Percentiles rank a stretch among this genome's conserved stretches.
These are phyloP conservation scores for Hoplias malabaricus DNA, from an alignment of 2,113 vertebrate genomes.

Conservation along the genomic window DNA sequence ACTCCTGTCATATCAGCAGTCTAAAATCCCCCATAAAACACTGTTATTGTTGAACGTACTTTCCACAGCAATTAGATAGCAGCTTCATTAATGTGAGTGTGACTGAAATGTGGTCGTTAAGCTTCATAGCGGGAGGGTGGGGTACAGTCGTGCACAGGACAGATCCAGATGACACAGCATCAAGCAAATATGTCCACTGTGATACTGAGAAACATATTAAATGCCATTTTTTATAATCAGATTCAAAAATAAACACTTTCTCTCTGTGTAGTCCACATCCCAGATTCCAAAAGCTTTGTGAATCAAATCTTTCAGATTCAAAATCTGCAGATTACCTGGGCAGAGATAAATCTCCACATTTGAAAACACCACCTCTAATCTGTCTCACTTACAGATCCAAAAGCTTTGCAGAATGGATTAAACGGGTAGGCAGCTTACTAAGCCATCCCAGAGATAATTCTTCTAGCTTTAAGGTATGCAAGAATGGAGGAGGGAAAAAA, in stretches of 20 bases:
- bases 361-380: not conserved
- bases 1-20: slow-evolving; percentile 67
- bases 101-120: slow-evolving; percentile 67
- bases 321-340: slow-evolving; percentile 5
- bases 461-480: not conserved
- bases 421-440: not conserved
- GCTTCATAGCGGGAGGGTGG: slow-evolving; percentile 37
- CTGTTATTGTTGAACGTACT: slow-evolving; percentile 67
- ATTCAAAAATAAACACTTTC: not conserved
- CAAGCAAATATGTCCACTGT: not conserved
- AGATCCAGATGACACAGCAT: slow-evolving; percentile 34
- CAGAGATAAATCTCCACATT: not conserved
- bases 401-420: not conserved
- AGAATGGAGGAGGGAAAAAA: not conserved
- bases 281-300: not conserved
- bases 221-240: not conserved
- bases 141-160: not conserved
- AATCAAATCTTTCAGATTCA: not conserved
- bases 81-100: slow-evolving; percentile 68
- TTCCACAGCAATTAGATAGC: slow-evolving; percentile 71
- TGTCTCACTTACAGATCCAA: not conserved
- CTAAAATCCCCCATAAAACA: slow-evolving; percentile 67
- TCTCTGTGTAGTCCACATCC: not conserved
- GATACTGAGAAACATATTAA: not conserved
- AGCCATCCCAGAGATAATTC: not conserved